These are phyloP conservation scores for Hylomyscus alleni DNA, from an alignment of 2,797 vertebrate genomes.

Conservation along the genomic window DNA sequence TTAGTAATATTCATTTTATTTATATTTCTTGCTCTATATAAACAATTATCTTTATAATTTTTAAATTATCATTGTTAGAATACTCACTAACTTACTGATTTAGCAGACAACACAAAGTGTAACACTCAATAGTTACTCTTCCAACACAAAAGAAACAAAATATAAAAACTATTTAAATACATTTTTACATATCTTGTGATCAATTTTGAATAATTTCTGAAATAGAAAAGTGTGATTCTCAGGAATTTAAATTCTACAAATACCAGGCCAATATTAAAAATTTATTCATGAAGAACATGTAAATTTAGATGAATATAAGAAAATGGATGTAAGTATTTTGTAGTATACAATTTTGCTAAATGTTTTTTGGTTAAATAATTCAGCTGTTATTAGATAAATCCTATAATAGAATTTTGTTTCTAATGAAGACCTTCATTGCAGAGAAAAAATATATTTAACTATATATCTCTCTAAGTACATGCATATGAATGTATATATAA, in stretches of 20 bases:
- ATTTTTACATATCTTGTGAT: background rate
- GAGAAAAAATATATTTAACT: too few relatives aligned
- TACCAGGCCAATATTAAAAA: background rate
- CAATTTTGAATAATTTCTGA: background rate
- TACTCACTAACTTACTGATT: background rate
- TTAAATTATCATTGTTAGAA: background rate
- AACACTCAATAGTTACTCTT: background rate
- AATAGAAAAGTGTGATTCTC: background rate
- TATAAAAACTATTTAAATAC: background rate
- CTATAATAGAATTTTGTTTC: background rate
- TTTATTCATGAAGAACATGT: background rate
- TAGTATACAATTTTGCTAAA: background rate
- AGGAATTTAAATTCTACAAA: background rate
- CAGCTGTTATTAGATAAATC: background rate
- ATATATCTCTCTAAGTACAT: background rate
- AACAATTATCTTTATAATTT: background rate
- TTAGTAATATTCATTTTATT: background rate
- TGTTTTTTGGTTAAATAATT: too few relatives aligned
- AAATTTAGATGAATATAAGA: background rate
- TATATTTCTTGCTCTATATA: background rate
- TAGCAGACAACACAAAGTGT: background rate
- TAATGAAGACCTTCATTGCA: too few relatives aligned
- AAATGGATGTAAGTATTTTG: background rate
- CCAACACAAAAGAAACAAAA: background rate
- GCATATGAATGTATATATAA: background rate